phyloP scores from a whole-genome alignment of 2,888 invertebrate genomes.

The Mesoligia furuncula region DNA sequence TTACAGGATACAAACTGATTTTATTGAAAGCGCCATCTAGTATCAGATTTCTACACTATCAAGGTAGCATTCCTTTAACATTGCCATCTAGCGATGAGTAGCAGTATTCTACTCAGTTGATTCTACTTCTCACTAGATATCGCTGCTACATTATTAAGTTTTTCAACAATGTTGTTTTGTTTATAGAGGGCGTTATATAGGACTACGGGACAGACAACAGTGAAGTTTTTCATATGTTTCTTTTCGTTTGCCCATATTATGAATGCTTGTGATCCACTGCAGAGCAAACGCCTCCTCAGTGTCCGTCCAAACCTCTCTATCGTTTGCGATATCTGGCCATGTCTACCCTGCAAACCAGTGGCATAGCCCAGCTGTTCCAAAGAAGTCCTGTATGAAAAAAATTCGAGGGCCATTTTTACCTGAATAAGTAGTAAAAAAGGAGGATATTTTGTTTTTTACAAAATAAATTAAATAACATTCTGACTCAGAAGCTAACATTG shows the following conservation, averaged over 20 bases:
- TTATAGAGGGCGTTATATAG: constrained; percentile 22
- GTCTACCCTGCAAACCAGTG: background rate
- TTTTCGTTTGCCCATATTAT: background rate
- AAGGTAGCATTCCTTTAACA: accelerated
- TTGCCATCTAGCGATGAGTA: constrained; percentile 39
- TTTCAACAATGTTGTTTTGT: accelerated
- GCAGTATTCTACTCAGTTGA: background rate
- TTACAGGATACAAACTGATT: background rate
- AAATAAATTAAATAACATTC: background rate
- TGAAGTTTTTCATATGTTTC: background rate
- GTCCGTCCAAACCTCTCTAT: background rate
- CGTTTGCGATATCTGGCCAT: background rate
- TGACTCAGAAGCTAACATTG: background rate
- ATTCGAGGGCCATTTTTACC: background rate
- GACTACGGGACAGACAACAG: background rate
- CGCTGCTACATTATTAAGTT: background rate
- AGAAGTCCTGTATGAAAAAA: background rate
- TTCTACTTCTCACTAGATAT: constrained; percentile 14
- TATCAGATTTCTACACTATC: background rate
- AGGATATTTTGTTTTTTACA: background rate
- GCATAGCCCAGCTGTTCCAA: background rate
- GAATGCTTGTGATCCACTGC: background rate
- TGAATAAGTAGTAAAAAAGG: background rate
- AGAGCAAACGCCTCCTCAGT: background rate
- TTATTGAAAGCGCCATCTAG: constrained; percentile 33